phyloP scores from a whole-genome alignment of 2,888 invertebrate species.

The Pheosia tremula region DNA sequence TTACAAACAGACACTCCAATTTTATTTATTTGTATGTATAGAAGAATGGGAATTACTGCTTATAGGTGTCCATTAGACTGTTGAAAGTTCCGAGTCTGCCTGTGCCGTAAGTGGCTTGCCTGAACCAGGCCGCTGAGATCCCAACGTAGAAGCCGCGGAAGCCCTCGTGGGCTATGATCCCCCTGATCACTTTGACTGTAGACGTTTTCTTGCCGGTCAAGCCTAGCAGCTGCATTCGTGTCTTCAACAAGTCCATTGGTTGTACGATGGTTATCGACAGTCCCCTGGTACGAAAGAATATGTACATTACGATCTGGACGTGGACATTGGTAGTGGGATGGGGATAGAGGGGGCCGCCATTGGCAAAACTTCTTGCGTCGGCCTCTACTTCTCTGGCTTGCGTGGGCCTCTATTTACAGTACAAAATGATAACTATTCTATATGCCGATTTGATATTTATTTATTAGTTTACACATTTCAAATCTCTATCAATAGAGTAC shows the following conservation, averaged over 20 bases:
- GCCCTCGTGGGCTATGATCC: conserved; percentile 92
- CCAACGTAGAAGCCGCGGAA: conserved; percentile 93
- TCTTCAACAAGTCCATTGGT: conserved; percentile 48
- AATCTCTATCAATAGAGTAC: no score
- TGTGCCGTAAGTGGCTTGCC: conserved; percentile 98
- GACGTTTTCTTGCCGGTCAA: conserved; percentile 80
- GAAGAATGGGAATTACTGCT: conserved; percentile 56
- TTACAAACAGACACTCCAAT: no score
- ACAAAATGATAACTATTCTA: no score
- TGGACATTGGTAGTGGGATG: not conserved
- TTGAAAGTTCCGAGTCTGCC: conserved; percentile 96
- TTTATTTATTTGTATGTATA: conserved; percentile 8
- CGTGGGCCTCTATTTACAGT: no score
- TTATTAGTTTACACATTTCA: no score
- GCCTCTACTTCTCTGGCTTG: no score
- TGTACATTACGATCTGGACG: no score
- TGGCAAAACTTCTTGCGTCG: no score
- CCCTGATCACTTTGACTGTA: conserved; percentile 88
- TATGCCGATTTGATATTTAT: no score
- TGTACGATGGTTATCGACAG: conserved; percentile 43
- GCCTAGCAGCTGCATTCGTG: conserved; percentile 76
- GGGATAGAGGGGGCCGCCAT: no score
- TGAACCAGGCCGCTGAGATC: conserved; percentile 92
- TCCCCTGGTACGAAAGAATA: conserved; percentile 29
- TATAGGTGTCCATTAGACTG: conserved; percentile 90